Percentiles rank a stretch among this genome's conserved stretches.
Evolutionary conservation across 2,888 invertebrate species (phyloP).

Genomic region (Beris morrisii): DNA sequence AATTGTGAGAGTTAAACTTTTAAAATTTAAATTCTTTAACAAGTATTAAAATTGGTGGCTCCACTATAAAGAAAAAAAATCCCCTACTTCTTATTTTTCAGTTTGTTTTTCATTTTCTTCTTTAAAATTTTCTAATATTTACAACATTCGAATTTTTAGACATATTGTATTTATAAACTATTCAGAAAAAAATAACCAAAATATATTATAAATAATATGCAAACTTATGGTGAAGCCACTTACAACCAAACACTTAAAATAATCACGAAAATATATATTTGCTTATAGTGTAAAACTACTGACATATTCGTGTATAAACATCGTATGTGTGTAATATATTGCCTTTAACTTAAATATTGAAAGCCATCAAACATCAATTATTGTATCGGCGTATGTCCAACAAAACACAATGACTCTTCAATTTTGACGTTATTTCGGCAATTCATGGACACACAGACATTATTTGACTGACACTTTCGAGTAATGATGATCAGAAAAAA

Average conservation of each 20-base stretch:
- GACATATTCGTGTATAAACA: conserved; percentile 11
- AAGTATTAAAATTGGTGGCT: too few relatives aligned
- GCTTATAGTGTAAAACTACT: conserved; percentile 21
- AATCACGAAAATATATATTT: conserved; percentile 21
- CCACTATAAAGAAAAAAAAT: too few relatives aligned
- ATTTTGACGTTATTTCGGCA: conserved; percentile 23
- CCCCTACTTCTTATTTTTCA: too few relatives aligned
- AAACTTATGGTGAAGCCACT: conserved; percentile 24
- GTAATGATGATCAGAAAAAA: conserved; percentile 18
- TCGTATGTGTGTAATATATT: not conserved
- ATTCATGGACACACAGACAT: conserved; percentile 23
- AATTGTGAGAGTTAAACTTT: too few relatives aligned
- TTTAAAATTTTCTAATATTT: too few relatives aligned
- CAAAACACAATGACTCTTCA: conserved; percentile 30
- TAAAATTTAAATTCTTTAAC: too few relatives aligned
- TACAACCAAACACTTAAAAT: conserved; percentile 7
- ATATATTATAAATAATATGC: conserved; percentile 16
- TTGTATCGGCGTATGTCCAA: conserved; percentile 29
- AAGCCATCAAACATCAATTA: conserved; percentile 33
- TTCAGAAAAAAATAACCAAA: not conserved
- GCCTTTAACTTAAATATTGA: conserved; percentile 14
- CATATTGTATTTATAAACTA: too few relatives aligned
- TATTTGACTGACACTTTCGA: conserved; percentile 26
- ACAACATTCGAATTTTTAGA: too few relatives aligned
- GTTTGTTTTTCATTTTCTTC: too few relatives aligned